A percentile compares a stretch with the other conserved stretches of the same genome.
phyloP scores from a whole-genome alignment of 2,888 invertebrate genomes.

The Ormyrus thymus region DNA sequence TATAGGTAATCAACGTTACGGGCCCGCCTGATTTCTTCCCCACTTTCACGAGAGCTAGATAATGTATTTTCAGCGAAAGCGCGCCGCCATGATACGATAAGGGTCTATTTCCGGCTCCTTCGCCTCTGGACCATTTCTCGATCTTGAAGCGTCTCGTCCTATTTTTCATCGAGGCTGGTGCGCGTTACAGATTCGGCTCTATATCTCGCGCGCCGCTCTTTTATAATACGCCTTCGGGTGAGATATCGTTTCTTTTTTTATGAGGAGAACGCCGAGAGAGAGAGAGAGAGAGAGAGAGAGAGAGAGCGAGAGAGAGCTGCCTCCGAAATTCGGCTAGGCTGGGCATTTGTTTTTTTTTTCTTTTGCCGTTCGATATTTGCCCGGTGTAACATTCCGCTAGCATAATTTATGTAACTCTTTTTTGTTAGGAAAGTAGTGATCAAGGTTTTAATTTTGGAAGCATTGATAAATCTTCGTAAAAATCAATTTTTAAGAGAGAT shows the following conservation, averaged over 20 bases:
- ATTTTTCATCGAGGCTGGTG: conserved; percentile 28
- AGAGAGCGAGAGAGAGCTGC: neutral
- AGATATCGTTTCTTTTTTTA: neutral
- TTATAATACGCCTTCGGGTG: neutral
- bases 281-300: neutral
- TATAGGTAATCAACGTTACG: neutral
- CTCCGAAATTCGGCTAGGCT: too few species aligned
- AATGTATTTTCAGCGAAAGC: conserved; percentile 40
- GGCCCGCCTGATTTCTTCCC: neutral
- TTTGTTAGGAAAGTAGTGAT: neutral
- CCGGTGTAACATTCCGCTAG: neutral
- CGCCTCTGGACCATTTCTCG: conserved; percentile 20
- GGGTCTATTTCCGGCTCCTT: conserved; percentile 45
- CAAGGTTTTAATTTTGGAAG: conserved; percentile 20
- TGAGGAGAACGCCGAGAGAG: neutral
- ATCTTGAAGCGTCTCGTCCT: conserved; percentile 28
- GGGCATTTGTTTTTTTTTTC: neutral
- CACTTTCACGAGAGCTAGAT: conserved; percentile 6
- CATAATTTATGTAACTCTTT: conserved; percentile 29
- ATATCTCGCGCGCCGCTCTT: neutral
- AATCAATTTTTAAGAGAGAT: too few species aligned
- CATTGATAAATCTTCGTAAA: neutral
- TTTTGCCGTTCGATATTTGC: neutral
- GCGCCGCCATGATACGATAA: conserved; percentile 31
- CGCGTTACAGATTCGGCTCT: too few species aligned